A percentile compares a stretch with the other conserved stretches of the same genome.
Evolutionary conservation across 2,888 invertebrate genomes (phyloP).

Genomic region (Sarcophaga carnaria): DNA sequence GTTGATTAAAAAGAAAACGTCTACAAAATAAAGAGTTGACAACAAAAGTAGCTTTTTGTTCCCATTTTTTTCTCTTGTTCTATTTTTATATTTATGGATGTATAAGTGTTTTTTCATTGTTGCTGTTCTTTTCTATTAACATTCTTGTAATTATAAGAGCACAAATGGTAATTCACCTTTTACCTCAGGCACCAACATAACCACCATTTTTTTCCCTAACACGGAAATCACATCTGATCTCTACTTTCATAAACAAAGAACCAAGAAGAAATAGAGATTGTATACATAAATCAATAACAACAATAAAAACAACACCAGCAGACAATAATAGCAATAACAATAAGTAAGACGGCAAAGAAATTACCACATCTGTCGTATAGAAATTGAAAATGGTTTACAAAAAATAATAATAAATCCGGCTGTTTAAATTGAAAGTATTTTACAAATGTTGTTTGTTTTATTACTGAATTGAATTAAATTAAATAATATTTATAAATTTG

Average conservation of each 20-base stretch:
- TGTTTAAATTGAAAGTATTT: conserved; percentile 15
- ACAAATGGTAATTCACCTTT: conserved; percentile 13
- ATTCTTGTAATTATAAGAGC: conserved; percentile 33
- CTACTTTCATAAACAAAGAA: conserved; percentile 28
- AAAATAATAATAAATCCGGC: background rate
- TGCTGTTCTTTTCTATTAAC: background rate
- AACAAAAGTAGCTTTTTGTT: conserved; percentile 1
- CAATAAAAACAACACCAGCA: background rate
- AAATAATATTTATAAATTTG: background rate
- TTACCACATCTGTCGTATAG: conserved; percentile 7
- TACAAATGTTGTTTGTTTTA: background rate
- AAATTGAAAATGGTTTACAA: conserved; percentile 5
- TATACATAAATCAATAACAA: background rate
- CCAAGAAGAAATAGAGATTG: background rate
- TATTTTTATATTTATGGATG: no score
- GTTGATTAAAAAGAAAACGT: conserved; percentile 2
- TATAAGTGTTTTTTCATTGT: conserved; percentile 2
- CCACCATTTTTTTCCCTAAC: background rate
- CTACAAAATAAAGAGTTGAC: conserved; percentile 11
- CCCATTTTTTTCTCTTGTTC: background rate
- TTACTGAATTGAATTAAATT: background rate
- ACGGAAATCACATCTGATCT: conserved; percentile 38
- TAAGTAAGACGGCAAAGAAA: background rate
- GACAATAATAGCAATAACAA: background rate
- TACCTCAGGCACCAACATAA: background rate